Evolutionary conservation across 1,140 invertebrate species (phyloP), one percentile per base, ranked within the genome.

Genomic region (Trichogramma pretiosum): DNA sequence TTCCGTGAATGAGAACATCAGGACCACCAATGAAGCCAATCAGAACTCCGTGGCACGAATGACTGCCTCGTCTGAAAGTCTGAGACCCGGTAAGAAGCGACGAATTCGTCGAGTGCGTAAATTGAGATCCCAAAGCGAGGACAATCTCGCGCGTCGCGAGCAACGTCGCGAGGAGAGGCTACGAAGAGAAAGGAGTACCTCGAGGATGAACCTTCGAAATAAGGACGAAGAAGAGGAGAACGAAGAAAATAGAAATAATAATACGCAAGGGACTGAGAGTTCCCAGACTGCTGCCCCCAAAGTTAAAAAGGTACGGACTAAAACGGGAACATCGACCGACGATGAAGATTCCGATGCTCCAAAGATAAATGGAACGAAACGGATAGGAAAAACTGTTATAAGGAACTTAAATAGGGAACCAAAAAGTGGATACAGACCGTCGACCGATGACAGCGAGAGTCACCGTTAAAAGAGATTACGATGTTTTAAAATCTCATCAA

Each of bases 321-420:
- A 48, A 42, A 56, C n/a, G 46, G 58, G 14, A 21, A 63, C 40
- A 10, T 65, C 66, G 2, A 68, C 64, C 2, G 69, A 72, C 33
- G 69, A 72, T 40, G 69, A 72, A 41, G 67, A 69, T 53, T 72
- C 69, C 1, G 65, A 72, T n/a, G 11, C 40, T 8, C 24, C 37
- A 37, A 43, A 35, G 24, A 46, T 16, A 34, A 22, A 44, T 3
- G 17, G 40, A 7, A 28, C 24, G 11, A 34, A 28, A 32, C 21
- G 26, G 13, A 39, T 39, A 3, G 54, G 54, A 26, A 57, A 41
- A 19, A 53, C 58, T n/a, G 45, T 59, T 5, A 58, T 68, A 22
- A 58, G 34, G 16, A 57, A 64, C 33, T 49, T 67, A 30, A 40
- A 48, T 17, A 50, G 47, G 11, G 66, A 68, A 26, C 64, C 66